phyloP scores from a whole-genome alignment of 2,888 invertebrate species.

The Baronia brevicornis region DNA sequence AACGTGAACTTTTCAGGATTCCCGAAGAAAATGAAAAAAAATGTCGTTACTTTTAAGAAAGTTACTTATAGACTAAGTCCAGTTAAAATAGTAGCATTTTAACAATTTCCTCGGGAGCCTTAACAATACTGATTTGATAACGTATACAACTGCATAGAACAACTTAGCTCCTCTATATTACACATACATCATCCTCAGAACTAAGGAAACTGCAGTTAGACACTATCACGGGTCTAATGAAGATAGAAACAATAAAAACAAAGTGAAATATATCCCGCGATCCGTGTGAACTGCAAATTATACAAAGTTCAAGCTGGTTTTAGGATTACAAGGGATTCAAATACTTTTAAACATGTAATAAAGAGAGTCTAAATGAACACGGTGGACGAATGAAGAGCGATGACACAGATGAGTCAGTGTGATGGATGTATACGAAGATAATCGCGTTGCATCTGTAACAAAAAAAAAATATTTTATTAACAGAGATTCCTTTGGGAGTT shows the following conservation, averaged over 20 bases:
- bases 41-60: constrained; percentile 40
- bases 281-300: constrained; percentile 46
- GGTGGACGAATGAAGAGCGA: constrained; percentile 29
- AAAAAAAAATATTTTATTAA: too few species aligned
- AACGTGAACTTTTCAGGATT: constrained; percentile 43
- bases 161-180: constrained; percentile 32
- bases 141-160: constrained; percentile 19
- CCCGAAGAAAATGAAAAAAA: constrained; percentile 58
- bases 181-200: constrained; percentile 37
- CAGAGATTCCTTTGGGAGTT: too few species aligned
- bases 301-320: constrained; percentile 31
- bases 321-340: constrained; percentile 22
- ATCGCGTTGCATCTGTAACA: constrained; percentile 60
- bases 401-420: constrained; percentile 27
- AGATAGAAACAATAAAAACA: constrained; percentile 15
- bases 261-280: constrained; percentile 33
- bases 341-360: constrained; percentile 34
- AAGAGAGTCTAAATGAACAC: constrained; percentile 30
- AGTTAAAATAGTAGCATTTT: constrained; percentile 50
- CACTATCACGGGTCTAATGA: constrained; percentile 41
- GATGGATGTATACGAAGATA: constrained; percentile 26
- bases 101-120: constrained; percentile 51
- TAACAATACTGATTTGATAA: constrained; percentile 34
- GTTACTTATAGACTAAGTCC: constrained; percentile 42
- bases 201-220: constrained; percentile 46